Percentiles rank a stretch among this genome's conserved stretches.
phyloP scores from a whole-genome alignment of 92 coral and sea anemone genomes.

The Phenganax stokvisi region DNA sequence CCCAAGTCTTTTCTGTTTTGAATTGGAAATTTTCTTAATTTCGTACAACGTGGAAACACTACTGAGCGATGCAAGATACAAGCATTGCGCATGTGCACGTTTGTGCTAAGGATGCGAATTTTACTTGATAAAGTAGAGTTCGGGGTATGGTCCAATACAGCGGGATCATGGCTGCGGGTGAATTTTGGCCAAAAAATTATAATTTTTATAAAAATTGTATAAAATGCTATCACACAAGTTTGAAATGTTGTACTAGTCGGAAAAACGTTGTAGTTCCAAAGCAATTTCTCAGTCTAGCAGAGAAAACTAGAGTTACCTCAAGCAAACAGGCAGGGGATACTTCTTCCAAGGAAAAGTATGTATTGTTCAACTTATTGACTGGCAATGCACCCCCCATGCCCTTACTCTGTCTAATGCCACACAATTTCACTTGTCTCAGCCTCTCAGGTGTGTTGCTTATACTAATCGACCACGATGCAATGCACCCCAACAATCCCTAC shows the following conservation, averaged over 20 bases:
- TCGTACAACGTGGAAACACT: too few species aligned
- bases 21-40: too few species aligned
- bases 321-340: neutral
- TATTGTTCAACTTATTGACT: neutral
- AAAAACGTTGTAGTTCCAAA: constrained; percentile 4
- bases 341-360: constrained; percentile 10
- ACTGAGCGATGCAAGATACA: too few species aligned
- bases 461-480: neutral
- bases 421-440: neutral
- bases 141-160: too few species aligned
- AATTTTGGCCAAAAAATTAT: neutral
- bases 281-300: neutral
- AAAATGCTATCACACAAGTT: neutral
- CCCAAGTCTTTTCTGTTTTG: too few species aligned
- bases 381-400: neutral
- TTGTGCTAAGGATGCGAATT: too few species aligned
- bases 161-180: neutral
- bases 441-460: neutral
- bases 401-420: neutral
- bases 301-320: neutral
- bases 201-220: neutral
- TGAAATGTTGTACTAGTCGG: neutral
- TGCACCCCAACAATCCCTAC: too few species aligned
- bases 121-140: too few species aligned
- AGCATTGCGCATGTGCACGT: too few species aligned